phyloP scores from a whole-genome alignment of 2,888 invertebrate genomes.

The Eupeodes latifasciatus region DNA sequence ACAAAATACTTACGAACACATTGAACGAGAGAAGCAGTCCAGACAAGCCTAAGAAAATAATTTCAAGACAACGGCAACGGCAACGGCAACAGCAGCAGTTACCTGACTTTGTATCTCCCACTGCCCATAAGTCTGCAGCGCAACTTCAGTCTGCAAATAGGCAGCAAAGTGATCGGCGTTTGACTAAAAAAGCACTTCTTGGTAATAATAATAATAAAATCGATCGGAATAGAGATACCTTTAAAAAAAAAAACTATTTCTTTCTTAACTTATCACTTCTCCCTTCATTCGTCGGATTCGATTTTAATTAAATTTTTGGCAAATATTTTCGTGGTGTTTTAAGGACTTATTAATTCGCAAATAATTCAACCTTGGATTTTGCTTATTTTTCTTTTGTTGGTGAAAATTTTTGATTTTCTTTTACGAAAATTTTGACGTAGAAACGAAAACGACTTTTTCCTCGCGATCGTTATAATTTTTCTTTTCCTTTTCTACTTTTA shows the following conservation, averaged over 20 bases:
- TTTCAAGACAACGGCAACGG: constrained; percentile 24
- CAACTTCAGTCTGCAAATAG: constrained; percentile 83
- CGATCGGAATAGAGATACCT: constrained; percentile 40
- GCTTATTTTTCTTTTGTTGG: constrained; percentile 10
- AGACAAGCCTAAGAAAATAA: constrained; percentile 40
- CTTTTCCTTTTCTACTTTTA: constrained; percentile 50
- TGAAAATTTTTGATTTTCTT: constrained; percentile 44
- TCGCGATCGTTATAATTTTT: constrained; percentile 55
- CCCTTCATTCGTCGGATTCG: constrained; percentile 43
- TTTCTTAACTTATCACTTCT: constrained; percentile 20
- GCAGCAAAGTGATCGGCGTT: constrained; percentile 82
- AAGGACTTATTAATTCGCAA: neutral
- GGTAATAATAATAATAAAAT: constrained; percentile 40
- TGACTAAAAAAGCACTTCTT: constrained; percentile 60
- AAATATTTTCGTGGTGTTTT: neutral
- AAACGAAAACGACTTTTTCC: constrained; percentile 54
- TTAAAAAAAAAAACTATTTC: constrained; percentile 7
- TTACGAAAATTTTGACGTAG: constrained; percentile 16
- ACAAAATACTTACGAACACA: neutral
- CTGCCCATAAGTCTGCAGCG: constrained; percentile 76
- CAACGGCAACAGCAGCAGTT: constrained; percentile 8
- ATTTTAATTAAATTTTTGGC: constrained; percentile 12
- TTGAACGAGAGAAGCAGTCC: neutral
- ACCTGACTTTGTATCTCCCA: constrained; percentile 63
- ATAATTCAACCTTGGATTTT: constrained; percentile 18